Evolutionary conservation across 1,140 invertebrate genomes (phyloP).

Genomic region (Drosophila lacertosa): DNA sequence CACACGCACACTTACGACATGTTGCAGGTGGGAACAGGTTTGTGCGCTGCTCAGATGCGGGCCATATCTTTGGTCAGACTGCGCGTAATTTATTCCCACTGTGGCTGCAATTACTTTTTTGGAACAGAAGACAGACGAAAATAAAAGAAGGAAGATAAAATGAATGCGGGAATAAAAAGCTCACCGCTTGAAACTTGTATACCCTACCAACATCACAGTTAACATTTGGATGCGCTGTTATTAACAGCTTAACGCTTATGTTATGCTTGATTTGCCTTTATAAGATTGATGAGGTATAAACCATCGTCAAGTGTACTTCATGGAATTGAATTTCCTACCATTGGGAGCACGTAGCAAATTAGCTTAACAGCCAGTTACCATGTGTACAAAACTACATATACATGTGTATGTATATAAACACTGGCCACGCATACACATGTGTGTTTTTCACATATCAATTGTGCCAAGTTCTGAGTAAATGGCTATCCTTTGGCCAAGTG

Average conservation of each 20-base stretch:
- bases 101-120: slow-evolving; percentile 70
- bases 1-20: slow-evolving; percentile 42
- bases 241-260: background rate
- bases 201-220: slow-evolving; percentile 11
- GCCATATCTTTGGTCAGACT: slow-evolving; percentile 71
- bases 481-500: slow-evolving; percentile 50
- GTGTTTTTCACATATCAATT: slow-evolving; percentile 47
- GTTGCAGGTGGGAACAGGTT: slow-evolving; percentile 82
- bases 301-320: slow-evolving; percentile 16
- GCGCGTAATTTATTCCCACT: slow-evolving; percentile 79
- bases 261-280: background rate
- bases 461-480: slow-evolving; percentile 46
- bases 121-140: slow-evolving; percentile 21
- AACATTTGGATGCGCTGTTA: background rate
- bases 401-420: too few species aligned
- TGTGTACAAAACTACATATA: slow-evolving; percentile 18
- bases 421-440: slow-evolving; percentile 50
- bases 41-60: slow-evolving; percentile 65
- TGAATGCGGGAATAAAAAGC: slow-evolving; percentile 18
- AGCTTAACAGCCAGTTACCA: slow-evolving; percentile 16
- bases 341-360: slow-evolving; percentile 33
- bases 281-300: slow-evolving; percentile 20
- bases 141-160: background rate
- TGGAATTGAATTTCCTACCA: slow-evolving; percentile 38
- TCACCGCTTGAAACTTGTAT: background rate